A percentile compares a stretch with the other conserved stretches of the same genome.
Conservation (phyloP, 2,888 invertebrate species). For the Ophion ellenae region DNA sequence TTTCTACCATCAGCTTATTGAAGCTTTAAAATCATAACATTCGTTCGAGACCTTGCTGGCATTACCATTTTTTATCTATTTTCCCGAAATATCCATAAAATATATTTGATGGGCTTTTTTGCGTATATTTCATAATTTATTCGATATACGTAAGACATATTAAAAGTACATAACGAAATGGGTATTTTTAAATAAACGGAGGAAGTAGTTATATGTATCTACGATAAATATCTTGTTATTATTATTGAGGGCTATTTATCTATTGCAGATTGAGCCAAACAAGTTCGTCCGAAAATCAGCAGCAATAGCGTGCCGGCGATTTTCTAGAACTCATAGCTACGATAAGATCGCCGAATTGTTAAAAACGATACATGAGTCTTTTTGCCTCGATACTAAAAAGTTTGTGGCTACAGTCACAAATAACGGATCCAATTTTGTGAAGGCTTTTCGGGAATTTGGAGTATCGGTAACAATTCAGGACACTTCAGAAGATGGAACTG, state of each 20-base stretch:
- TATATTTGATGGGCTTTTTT: no score
- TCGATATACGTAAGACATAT: no score
- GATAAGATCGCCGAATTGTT: conserved; percentile 40
- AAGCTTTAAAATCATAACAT: conserved; percentile 13
- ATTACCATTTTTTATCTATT: no score
- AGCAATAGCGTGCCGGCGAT: conserved; percentile 42
- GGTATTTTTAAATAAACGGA: no score
- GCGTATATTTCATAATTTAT: no score
- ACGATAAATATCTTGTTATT: no score
- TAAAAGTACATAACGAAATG: no score
- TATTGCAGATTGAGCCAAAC: conserved; percentile 24
- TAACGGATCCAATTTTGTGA: no score
- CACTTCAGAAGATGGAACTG: conserved; percentile 37
- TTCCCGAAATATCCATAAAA: no score
- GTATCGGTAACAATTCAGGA: conserved; percentile 31
- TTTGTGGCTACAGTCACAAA: conserved; percentile 22
- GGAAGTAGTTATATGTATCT: no score
- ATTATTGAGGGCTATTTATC: not conserved
- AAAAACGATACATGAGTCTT: conserved; percentile 32
- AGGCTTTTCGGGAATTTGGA: no score
- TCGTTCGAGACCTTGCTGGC: not conserved
- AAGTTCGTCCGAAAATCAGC: conserved; percentile 33
- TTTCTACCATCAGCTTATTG: conserved; percentile 19
- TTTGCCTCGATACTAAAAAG: conserved; percentile 30
- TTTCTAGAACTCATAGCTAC: conserved; percentile 44